These are phyloP conservation scores for Trachymyrmex septentrionalis DNA, from an alignment of 1,140 invertebrate species.

Conservation along the genomic window DNA sequence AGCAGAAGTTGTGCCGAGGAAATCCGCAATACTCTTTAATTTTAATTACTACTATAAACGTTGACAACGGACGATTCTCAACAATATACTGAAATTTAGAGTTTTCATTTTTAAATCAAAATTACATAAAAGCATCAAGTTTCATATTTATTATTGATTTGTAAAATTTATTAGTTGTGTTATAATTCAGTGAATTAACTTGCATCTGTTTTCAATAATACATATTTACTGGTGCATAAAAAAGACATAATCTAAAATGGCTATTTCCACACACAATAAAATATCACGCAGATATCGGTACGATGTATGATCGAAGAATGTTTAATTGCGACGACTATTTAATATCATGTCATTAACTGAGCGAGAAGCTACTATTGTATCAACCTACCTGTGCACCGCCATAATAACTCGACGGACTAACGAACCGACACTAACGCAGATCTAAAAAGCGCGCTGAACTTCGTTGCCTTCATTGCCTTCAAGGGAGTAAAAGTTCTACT, in stretches of 20 bases:
- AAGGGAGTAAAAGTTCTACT: slow-evolving; percentile 52
- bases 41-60: slow-evolving; percentile 36
- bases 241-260: not conserved
- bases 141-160: not conserved
- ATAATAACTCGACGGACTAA: slow-evolving; percentile 69
- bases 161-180: not conserved
- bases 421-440: slow-evolving; percentile 67
- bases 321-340: slow-evolving; percentile 57
- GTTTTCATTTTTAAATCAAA: not conserved
- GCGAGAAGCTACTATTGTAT: slow-evolving; percentile 52
- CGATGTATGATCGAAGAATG: not conserved
- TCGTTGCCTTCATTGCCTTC: slow-evolving; percentile 43
- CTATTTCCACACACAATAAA: not conserved
- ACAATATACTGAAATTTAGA: not conserved
- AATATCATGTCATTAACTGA: slow-evolving; percentile 62
- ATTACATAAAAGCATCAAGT: not conserved
- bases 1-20: slow-evolving; percentile 31
- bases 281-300: not conserved
- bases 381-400: not conserved
- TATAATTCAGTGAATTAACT: not conserved
- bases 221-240: not conserved
- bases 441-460: slow-evolving; percentile 64
- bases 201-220: not conserved
- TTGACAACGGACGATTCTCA: not conserved
- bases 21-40: slow-evolving; percentile 39